Conservation (phyloP, 2,113 vertebrate genomes). For the Menura novaehollandiae region DNA sequence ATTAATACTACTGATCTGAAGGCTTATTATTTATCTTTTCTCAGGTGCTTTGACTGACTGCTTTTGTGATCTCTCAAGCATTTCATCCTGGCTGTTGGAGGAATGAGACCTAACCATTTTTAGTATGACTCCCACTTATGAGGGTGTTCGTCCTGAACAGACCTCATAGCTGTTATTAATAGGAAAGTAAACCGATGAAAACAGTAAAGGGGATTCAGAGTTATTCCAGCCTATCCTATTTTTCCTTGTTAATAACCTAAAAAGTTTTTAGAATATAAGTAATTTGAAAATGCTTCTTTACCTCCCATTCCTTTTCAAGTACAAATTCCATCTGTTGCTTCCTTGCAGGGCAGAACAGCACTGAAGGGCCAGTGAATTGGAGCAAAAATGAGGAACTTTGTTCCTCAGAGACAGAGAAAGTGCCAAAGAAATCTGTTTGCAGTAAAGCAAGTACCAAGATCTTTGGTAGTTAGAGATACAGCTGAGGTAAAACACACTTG, state of each 20-base stretch:
- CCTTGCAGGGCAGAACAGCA: background rate
- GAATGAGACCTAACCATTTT: background rate
- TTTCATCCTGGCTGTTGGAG: background rate
- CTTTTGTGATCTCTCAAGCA: background rate
- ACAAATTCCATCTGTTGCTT: background rate
- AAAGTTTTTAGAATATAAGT: background rate
- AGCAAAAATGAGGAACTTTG: background rate
- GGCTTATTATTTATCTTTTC: background rate
- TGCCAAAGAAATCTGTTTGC: background rate
- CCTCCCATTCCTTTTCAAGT: background rate
- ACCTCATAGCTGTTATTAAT: background rate
- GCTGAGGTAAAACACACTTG: background rate
- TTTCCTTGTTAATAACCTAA: background rate
- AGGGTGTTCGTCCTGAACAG: background rate
- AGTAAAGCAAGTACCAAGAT: background rate
- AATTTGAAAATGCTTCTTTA: background rate
- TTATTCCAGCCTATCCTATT: background rate
- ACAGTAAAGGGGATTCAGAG: background rate
- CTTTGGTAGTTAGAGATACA: background rate
- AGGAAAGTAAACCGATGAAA: background rate
- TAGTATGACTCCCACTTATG: background rate
- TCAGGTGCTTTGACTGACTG: background rate
- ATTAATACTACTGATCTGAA: background rate
- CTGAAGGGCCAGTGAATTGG: background rate
- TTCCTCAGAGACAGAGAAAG: background rate